Conservation (phyloP, 2,888 invertebrate species). For the Euzetes globulus region DNA sequence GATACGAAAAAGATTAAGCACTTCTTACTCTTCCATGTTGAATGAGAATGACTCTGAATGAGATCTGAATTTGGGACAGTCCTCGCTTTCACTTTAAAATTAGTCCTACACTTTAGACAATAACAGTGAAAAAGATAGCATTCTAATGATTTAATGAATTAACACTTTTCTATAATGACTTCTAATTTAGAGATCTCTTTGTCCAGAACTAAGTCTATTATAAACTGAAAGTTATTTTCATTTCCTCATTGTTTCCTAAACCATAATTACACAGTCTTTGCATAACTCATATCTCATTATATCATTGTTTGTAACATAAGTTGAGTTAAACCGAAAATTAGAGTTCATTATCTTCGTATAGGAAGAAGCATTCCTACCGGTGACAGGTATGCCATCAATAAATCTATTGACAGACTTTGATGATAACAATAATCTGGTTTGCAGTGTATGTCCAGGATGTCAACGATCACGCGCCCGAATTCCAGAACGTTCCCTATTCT, state of each 20-base stretch:
- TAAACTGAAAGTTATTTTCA: slow-evolving; percentile 18
- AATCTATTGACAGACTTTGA: neutral
- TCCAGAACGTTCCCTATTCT: slow-evolving; percentile 68
- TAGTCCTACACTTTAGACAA: slow-evolving; percentile 6
- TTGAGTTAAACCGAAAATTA: too few relatives aligned
- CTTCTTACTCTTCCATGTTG: neutral
- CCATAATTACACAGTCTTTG: slow-evolving; percentile 2
- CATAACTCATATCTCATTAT: neutral
- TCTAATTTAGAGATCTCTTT: slow-evolving; percentile 13
- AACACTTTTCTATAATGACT: neutral
- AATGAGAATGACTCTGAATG: too few relatives aligned
- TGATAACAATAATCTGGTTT: neutral
- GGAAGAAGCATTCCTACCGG: slow-evolving; percentile 67
- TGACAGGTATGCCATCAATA: slow-evolving; percentile 58
- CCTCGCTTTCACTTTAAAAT: slow-evolving; percentile 25
- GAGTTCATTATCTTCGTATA: slow-evolving; percentile 47
- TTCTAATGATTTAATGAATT: slow-evolving; percentile 20
- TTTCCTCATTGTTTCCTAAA: slow-evolving; percentile 7
- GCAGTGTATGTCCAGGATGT: slow-evolving; percentile 54
- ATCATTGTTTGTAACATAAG: neutral
- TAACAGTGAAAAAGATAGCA: slow-evolving; percentile 13
- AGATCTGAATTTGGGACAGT: too few relatives aligned
- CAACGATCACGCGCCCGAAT: slow-evolving; percentile 67
- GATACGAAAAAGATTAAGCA: neutral
- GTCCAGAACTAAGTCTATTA: slow-evolving; percentile 18